These are phyloP conservation scores for Acronicta psi DNA, from an alignment of 2,888 invertebrate genomes.

Conservation along the genomic window DNA sequence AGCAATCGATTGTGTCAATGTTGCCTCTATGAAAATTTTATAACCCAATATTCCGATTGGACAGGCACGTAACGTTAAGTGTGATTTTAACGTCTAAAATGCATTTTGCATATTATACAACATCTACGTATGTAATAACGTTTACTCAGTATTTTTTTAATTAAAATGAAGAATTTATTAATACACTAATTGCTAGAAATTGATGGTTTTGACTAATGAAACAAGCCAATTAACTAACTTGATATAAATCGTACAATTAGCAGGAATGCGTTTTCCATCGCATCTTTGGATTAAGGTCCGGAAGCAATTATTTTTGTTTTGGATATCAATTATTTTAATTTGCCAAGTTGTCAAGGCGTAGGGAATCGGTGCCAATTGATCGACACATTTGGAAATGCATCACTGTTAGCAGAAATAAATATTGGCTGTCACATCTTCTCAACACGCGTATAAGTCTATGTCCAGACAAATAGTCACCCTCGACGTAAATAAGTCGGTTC, in stretches of 20 bases:
- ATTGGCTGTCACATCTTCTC: slow-evolving; percentile 57
- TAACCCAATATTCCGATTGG: slow-evolving; percentile 17
- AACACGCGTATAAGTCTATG: slow-evolving; percentile 28
- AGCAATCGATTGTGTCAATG: slow-evolving; percentile 55
- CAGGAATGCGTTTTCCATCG: background rate
- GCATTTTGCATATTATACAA: no score
- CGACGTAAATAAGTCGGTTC: slow-evolving; percentile 29
- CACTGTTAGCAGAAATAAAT: slow-evolving; percentile 59
- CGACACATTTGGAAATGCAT: slow-evolving; percentile 63
- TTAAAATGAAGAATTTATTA: no score
- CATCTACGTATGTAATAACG: no score
- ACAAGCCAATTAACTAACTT: slow-evolving; percentile 4
- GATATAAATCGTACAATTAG: background rate
- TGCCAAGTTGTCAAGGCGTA: slow-evolving; percentile 33
- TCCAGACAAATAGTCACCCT: slow-evolving; percentile 25
- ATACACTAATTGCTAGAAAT: background rate
- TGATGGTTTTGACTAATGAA: slow-evolving; percentile 3
- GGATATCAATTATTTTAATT: slow-evolving; percentile 43
- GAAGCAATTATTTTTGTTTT: slow-evolving; percentile 19
- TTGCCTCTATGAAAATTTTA: slow-evolving; percentile 49
- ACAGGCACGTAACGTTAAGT: slow-evolving; percentile 20
- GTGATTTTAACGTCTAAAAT: slow-evolving; percentile 10
- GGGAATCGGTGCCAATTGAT: slow-evolving; percentile 63
- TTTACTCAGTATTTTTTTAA: no score
- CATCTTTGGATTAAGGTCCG: slow-evolving; percentile 6